These are phyloP conservation scores for Axea sp. DNA, from an alignment of 2,888 invertebrate species.

Conservation along the genomic window DNA sequence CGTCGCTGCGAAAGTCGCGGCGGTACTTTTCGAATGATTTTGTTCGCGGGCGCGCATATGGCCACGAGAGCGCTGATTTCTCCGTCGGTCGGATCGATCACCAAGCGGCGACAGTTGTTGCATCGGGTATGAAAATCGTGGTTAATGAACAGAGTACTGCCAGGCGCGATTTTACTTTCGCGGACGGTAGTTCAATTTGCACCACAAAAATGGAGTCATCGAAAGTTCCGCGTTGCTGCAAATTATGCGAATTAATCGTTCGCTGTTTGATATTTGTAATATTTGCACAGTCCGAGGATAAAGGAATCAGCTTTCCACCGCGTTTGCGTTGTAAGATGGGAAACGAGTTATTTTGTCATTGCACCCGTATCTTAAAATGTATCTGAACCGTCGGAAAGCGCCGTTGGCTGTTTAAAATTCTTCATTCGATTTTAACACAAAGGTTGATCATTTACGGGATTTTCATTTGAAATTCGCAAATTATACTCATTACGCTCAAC, in stretches of 20 bases:
- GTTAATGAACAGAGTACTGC: slow-evolving; percentile 48
- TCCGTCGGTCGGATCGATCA: slow-evolving; percentile 5
- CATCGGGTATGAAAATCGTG: slow-evolving; percentile 49
- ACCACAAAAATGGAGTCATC: slow-evolving; percentile 16
- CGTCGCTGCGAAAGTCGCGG: slow-evolving; percentile 22
- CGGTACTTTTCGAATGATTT: slow-evolving; percentile 14
- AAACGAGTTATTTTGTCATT: slow-evolving; percentile 1
- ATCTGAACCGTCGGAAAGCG: not conserved
- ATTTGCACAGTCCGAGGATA: not conserved
- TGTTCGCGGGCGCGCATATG: slow-evolving; percentile 12
- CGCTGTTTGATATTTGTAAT: not conserved
- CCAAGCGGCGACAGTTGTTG: slow-evolving; percentile 9
- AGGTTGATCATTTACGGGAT: no score
- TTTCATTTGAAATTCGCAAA: no score
- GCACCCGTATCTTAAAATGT: no score
- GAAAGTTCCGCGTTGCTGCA: slow-evolving; percentile 18
- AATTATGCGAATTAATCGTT: slow-evolving; percentile 18
- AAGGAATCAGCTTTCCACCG: not conserved
- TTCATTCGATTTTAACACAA: no score
- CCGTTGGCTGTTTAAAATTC: not conserved
- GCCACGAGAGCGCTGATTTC: slow-evolving; percentile 36
- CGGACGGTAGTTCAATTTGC: slow-evolving; percentile 43
- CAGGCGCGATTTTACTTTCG: slow-evolving; percentile 63
- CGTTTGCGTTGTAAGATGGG: not conserved
- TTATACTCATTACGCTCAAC: no score